Evolutionary conservation across 2,888 invertebrate species (phyloP).

Genomic region (Siphonodentalium dalli): DNA sequence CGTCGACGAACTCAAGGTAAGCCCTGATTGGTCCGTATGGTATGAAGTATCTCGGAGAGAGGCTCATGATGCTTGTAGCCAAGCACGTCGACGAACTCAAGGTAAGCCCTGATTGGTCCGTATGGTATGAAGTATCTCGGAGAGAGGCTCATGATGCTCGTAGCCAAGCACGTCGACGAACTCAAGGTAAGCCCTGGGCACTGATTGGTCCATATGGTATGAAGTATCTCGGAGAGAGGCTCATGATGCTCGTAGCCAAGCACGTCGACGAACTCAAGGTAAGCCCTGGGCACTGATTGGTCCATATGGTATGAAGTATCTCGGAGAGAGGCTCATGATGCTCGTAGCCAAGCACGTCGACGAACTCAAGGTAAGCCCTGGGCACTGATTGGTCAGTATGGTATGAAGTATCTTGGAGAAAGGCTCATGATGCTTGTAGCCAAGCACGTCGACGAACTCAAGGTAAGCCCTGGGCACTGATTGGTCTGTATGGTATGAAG

Average conservation of each 20-base stretch:
- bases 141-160: constrained; percentile 96
- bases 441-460: constrained; percentile 95
- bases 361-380: constrained; percentile 83
- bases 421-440: constrained; percentile 98
- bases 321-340: constrained; percentile 96
- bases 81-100: constrained; percentile 97
- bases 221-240: constrained; percentile 89
- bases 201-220: constrained; percentile 98
- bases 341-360: constrained; percentile 98
- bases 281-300: constrained; percentile 88
- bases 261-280: constrained; percentile 94
- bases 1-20: constrained; percentile 88
- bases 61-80: constrained; percentile 97
- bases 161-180: constrained; percentile 96
- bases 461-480: constrained; percentile 78
- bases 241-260: constrained; percentile 98
- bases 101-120: constrained; percentile 85
- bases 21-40: constrained; percentile 81
- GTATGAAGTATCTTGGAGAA: constrained; percentile 93
- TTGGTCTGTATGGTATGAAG: constrained; percentile 99
- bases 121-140: constrained; percentile 97
- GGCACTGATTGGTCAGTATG: constrained; percentile 98
- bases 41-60: constrained; percentile 92
- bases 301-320: constrained; percentile 96
- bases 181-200: constrained; percentile 78